Percentiles rank a stretch among this genome's conserved stretches.
phyloP scores from a whole-genome alignment of 92 coral and sea anemone genomes.

The Blastomussa wellsi region DNA sequence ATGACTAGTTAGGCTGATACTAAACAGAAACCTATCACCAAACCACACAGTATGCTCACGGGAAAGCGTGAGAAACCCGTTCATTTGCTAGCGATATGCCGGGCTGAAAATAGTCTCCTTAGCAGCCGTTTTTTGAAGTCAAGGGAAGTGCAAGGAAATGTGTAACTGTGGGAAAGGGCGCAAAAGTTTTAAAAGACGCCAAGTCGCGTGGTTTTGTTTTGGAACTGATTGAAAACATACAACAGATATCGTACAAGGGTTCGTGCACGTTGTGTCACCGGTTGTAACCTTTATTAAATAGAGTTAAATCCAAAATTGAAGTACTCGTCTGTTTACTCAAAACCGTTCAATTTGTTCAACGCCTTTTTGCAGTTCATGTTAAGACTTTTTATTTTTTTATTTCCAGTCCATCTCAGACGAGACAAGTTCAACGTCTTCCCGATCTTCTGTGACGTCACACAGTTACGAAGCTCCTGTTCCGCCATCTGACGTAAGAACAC shows the following conservation, averaged over 20 bases:
- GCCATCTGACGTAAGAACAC: slow-evolving; percentile 37
- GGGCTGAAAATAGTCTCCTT: too few species aligned
- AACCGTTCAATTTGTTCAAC: not conserved
- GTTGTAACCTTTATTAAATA: not conserved
- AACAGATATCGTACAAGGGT: not conserved
- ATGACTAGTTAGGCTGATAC: not conserved
- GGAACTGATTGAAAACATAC: not conserved
- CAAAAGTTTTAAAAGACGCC: too few species aligned
- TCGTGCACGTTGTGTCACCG: not conserved
- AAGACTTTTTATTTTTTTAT: not conserved
- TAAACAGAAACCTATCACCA: not conserved
- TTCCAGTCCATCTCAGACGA: slow-evolving; percentile 41
- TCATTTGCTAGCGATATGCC: too few species aligned
- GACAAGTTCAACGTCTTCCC: slow-evolving; percentile 27
- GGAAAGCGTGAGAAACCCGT: too few species aligned
- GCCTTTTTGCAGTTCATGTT: not conserved
- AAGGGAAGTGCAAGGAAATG: not conserved
- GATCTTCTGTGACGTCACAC: slow-evolving; percentile 48
- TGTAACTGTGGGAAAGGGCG: not conserved
- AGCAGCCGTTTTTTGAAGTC: too few species aligned
- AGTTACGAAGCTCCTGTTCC: slow-evolving; percentile 35
- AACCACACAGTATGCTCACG: not conserved
- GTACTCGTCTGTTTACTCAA: not conserved
- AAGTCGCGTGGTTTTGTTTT: not conserved
- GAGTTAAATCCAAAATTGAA: not conserved